Evolutionary conservation across 2,797 vertebrate species (phyloP), one percentile per base, ranked within the genome.

Genomic region (Ibycter americanus): DNA sequence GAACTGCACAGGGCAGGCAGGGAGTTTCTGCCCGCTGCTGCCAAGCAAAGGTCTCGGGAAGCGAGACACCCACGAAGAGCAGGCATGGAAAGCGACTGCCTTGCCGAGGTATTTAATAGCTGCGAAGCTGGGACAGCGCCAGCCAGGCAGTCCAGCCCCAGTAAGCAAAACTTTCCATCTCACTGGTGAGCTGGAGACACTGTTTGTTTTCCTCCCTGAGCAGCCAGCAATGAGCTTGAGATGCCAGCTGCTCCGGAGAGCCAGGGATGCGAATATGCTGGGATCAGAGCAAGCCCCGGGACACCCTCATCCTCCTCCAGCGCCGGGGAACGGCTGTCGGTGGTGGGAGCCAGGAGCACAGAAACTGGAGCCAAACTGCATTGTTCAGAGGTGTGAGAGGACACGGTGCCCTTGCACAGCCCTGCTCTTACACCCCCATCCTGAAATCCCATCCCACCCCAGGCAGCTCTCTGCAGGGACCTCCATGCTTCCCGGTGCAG

Each of bases 181-280:
- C 5, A 1, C 29, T 83, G 87, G 51, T 20, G 44, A 87, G 87
- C 84, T 80, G 79, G 71, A 96, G 47, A 91, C 31, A 5, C 29
- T 66, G 93, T 84, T 96, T 96, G 92, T 97, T 97, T 95, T 96
- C 80, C 77, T 92, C 86, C 16, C 65, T 3, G 76, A 65, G 85
- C 68, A 88, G 90, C 76, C 90, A 86, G 89, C 61, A 66, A 63
- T 1, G 27, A 89, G 72, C 52, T 52, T 0, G 21, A 59, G 91
- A 42, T 49, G 49, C 67, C 93, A 96, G 93, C 91, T 96, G 95
- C 82, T 93, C 47, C 0, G 0, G 59, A 66, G 63, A 80, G 63
- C 54, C 0, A 1, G 49, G 22, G 44, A 68, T 8, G 72, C 94
- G 86, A 88, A 88, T 7, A 5, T 0, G 0, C 14, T 9, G 11